A percentile compares a stretch with the other conserved stretches of the same genome.
Conservation (phyloP, 2,113 vertebrate species). For the Sebastes schlegelii region DNA sequence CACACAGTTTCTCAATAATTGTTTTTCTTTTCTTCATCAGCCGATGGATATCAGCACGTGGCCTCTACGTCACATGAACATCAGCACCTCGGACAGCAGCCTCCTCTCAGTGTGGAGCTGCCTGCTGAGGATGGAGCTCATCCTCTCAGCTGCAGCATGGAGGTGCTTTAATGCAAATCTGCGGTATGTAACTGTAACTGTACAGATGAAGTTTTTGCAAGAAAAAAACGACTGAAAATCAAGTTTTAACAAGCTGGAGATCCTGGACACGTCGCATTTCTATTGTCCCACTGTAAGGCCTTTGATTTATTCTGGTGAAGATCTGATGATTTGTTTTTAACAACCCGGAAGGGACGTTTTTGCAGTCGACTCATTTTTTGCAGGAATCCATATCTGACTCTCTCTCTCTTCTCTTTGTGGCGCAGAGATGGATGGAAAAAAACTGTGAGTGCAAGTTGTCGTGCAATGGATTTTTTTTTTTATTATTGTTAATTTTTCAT, state of each 20-base stretch:
- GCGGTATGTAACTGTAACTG: not conserved
- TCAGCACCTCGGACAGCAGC: conserved; percentile 80
- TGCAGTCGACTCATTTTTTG: conserved; percentile 19
- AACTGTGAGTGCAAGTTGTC: conserved; percentile 38
- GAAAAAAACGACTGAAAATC: conserved; percentile 5
- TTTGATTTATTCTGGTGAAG: conserved; percentile 12
- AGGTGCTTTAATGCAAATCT: not conserved
- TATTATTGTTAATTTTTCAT: not conserved
- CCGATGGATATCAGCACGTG: conserved; percentile 61
- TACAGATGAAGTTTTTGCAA: conserved; percentile 28
- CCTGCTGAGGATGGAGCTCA: conserved; percentile 44
- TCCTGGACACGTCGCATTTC: not conserved
- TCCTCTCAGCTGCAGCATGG: conserved; percentile 14
- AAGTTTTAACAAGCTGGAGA: not conserved
- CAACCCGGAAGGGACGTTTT: conserved; percentile 21
- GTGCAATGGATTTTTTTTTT: conserved; percentile 13
- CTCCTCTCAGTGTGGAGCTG: conserved; percentile 24
- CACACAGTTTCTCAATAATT: conserved; percentile 5
- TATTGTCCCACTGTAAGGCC: conserved; percentile 24
- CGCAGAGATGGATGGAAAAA: conserved; percentile 53
- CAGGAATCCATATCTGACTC: conserved; percentile 52
- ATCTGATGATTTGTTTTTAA: conserved; percentile 27
- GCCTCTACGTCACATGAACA: conserved; percentile 64
- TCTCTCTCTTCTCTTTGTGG: conserved; percentile 46
- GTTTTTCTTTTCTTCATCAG: conserved; percentile 19